phyloP scores from a whole-genome alignment of 2,797 vertebrate species.

The Urosaurus nigricauda region DNA sequence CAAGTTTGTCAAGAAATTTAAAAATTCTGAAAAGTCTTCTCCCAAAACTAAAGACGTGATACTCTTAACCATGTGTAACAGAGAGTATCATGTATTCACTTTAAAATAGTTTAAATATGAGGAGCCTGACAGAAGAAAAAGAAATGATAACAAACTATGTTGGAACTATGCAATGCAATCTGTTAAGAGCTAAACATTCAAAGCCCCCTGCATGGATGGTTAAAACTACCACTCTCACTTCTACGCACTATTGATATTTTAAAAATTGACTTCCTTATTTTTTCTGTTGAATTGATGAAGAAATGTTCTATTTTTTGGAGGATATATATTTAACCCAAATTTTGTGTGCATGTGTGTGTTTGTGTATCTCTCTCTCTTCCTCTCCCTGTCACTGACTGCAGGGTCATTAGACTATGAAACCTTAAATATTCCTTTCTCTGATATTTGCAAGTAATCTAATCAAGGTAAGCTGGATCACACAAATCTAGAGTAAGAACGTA shows the following conservation, averaged over 20 bases:
- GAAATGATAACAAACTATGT: not conserved
- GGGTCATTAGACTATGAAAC: constrained; percentile 79
- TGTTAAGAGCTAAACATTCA: not conserved
- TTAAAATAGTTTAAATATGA: not conserved
- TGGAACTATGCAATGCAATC: too few relatives aligned
- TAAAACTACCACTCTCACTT: not conserved
- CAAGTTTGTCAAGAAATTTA: not conserved
- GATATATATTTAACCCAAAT: not conserved
- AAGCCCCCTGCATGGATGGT: not conserved
- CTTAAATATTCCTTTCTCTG: constrained; percentile 72
- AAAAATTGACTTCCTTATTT: too few relatives aligned
- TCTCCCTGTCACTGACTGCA: constrained; percentile 63
- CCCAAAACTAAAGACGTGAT: not conserved
- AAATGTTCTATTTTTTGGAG: too few relatives aligned
- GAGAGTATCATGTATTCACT: not conserved
- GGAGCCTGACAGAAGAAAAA: not conserved
- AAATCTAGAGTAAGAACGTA: constrained; percentile 69
- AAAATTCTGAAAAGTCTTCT: not conserved
- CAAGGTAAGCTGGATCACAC: constrained; percentile 79
- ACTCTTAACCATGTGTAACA: not conserved
- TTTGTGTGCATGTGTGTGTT: too few relatives aligned
- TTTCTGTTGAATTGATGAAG: too few relatives aligned
- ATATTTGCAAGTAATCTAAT: constrained; percentile 75
- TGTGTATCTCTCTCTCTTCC: too few relatives aligned
- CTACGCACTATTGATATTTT: not conserved